These are phyloP conservation scores for Oncopeltus fasciatus DNA, from an alignment of 1,140 invertebrate genomes.

Conservation along the genomic window DNA sequence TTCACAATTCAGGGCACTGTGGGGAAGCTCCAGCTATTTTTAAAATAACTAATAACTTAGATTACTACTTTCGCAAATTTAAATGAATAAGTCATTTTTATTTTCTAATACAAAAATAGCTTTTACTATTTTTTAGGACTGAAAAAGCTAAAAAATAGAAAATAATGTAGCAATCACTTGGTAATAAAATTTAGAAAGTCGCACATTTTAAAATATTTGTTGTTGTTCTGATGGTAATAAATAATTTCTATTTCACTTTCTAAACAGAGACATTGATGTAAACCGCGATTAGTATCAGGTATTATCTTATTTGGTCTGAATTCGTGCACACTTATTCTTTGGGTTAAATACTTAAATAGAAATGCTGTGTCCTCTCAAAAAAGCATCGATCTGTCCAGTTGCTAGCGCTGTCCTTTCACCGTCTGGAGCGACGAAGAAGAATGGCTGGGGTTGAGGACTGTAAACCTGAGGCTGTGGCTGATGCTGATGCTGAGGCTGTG, in stretches of 20 bases:
- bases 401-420: conserved; percentile 20
- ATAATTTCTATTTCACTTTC: no score
- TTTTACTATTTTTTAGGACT: background rate
- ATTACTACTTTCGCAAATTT: no score
- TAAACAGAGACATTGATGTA: no score
- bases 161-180: no score
- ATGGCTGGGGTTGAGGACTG: conserved; percentile 6
- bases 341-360: conserved; percentile 37
- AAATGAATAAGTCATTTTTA: background rate
- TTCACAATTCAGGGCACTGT: background rate
- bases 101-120: no score
- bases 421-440: conserved; percentile 38
- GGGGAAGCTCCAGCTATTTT: background rate
- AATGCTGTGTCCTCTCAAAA: conserved; percentile 54
- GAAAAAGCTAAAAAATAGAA: background rate
- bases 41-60: no score
- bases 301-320: no score
- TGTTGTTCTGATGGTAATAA: no score
- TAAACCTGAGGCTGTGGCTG: background rate
- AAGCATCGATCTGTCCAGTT: conserved; percentile 59
- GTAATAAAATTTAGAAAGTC: no score
- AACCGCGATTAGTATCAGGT: no score
- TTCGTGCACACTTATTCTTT: no score
- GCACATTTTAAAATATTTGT: no score
- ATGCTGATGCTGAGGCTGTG: conserved; percentile 8